These are phyloP conservation scores for Labroides dimidiatus DNA, from an alignment of 2,797 vertebrate species.

Conservation along the genomic window DNA sequence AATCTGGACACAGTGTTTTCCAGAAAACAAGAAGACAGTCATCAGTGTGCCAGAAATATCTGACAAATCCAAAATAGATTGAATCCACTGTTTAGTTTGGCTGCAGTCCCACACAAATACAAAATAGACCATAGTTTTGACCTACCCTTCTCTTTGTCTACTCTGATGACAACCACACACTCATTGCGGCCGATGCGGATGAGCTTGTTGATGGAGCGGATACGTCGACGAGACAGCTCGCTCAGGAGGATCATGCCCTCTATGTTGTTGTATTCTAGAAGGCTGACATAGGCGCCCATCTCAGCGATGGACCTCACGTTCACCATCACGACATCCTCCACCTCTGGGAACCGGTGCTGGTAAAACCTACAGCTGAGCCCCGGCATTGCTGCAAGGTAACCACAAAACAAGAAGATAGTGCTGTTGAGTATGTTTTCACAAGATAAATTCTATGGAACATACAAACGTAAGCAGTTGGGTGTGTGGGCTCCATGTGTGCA, in stretches of 20 bases:
- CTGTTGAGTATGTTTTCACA: background rate
- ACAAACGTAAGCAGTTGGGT: background rate
- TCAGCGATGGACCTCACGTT: constrained; percentile 98
- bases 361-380: constrained; percentile 98
- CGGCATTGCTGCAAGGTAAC: constrained; percentile 87
- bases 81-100: background rate
- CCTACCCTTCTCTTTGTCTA: constrained; percentile 99
- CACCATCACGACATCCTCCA: constrained; percentile 99
- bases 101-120: no score
- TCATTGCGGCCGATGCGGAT: constrained; percentile 99
- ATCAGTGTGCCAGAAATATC: background rate
- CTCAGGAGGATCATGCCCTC: constrained; percentile 99
- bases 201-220: constrained; percentile 99
- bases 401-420: background rate
- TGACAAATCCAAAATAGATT: background rate
- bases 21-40: background rate
- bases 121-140: background rate
- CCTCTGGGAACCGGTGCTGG: constrained; percentile 98
- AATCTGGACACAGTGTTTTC: background rate
- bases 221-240: constrained; percentile 95
- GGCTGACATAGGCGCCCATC: constrained; percentile 99
- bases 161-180: constrained; percentile 97
- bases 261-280: constrained; percentile 99
- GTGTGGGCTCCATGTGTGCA: no score
- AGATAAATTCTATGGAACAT: no score